These are phyloP conservation scores for Listrodromus nycthemerus DNA, from an alignment of 2,888 invertebrate genomes.

Conservation along the genomic window DNA sequence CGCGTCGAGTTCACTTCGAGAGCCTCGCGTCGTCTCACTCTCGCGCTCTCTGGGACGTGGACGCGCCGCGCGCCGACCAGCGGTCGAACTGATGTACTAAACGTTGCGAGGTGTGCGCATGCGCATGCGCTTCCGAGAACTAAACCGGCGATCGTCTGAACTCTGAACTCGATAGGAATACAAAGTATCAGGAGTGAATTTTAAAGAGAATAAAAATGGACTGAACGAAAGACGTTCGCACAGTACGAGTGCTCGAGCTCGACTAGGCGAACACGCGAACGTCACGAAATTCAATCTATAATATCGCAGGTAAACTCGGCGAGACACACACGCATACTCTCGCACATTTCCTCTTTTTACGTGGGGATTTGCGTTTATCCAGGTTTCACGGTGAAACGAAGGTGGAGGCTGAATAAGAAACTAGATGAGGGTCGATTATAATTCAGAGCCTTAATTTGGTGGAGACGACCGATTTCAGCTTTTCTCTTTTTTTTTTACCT, in stretches of 20 bases:
- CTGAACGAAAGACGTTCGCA: not conserved
- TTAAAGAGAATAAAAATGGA: not conserved
- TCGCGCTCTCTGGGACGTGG: slow-evolving; percentile 2
- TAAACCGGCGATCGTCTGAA: not conserved
- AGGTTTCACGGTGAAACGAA: not conserved
- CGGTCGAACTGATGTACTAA: not conserved
- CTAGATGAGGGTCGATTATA: not conserved
- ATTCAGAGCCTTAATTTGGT: not conserved
- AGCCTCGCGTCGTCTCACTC: not conserved
- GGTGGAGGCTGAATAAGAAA: not conserved
- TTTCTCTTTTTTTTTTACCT: not conserved
- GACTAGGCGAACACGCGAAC: not conserved
- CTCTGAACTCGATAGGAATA: slow-evolving; percentile 4
- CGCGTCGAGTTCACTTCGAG: not conserved
- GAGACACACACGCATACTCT: not conserved
- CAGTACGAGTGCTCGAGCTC: slow-evolving; percentile 3
- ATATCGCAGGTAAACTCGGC: not conserved
- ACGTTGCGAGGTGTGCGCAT: not conserved
- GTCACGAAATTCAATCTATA: not conserved
- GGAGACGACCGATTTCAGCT: not conserved
- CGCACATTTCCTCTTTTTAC: not conserved
- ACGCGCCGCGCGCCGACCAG: slow-evolving; percentile 9
- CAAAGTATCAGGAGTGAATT: not conserved
- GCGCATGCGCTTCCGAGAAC: not conserved
- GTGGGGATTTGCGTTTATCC: not conserved